Percentiles rank a stretch among this genome's conserved stretches.
Conservation (phyloP, 2,797 vertebrate genomes). For the Silurus lanzhouensis region DNA sequence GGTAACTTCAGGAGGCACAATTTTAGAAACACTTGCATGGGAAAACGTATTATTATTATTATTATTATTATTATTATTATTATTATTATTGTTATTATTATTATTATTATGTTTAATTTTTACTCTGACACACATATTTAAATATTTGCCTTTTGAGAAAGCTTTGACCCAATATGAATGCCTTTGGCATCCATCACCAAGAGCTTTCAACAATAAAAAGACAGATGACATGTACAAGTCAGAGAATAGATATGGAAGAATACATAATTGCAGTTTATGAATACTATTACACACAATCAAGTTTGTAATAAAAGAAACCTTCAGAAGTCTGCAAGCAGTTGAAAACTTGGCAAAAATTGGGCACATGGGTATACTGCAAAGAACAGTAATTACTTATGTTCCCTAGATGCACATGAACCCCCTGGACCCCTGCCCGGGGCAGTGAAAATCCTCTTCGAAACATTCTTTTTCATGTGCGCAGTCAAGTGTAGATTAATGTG, state of each 20-base stretch:
- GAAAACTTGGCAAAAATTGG: not conserved
- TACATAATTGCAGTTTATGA: not conserved
- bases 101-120: not conserved
- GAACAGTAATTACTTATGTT: not conserved
- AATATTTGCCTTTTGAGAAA: not conserved
- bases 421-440: not conserved
- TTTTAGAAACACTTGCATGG: not conserved
- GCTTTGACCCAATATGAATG: not conserved
- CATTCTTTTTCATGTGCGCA: not conserved
- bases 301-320: not conserved
- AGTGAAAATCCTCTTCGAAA: not conserved
- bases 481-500: too few relatives aligned
- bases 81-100: too few relatives aligned
- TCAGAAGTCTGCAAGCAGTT: not conserved
- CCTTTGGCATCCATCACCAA: not conserved
- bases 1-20: constrained; percentile 34
- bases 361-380: not conserved
- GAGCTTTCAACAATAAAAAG: not conserved
- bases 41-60: not conserved
- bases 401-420: not conserved
- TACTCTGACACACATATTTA: not conserved
- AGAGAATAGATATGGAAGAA: not conserved
- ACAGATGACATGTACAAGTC: not conserved
- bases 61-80: too few relatives aligned
- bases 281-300: not conserved